phyloP scores from a whole-genome alignment of 1,140 invertebrate genomes.

The Hormaphis cornu region DNA sequence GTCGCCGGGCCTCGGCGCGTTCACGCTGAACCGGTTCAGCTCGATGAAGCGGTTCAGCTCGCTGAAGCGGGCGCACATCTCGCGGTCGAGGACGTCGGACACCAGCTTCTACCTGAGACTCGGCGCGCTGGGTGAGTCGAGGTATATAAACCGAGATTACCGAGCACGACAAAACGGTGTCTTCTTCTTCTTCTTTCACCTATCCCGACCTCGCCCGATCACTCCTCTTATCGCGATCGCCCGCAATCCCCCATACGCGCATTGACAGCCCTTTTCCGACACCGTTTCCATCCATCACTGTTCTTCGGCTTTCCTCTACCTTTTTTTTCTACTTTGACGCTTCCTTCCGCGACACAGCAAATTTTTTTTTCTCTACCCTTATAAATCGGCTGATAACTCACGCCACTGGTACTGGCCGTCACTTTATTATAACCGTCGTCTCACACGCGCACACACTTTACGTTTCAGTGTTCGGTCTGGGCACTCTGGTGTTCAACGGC shows the following conservation, averaged over 20 bases:
- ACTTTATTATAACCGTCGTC: neutral
- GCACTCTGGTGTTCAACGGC: constrained; percentile 56
- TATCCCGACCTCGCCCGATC: no score
- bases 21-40: constrained; percentile 47
- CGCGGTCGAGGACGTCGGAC: constrained; percentile 46
- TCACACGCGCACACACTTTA: no score
- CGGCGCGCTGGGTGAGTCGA: constrained; percentile 53
- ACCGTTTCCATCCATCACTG: no score
- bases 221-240: no score
- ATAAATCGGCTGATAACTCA: neutral
- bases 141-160: no score
- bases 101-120: constrained; percentile 58
- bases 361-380: neutral
- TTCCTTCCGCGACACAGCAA: no score
- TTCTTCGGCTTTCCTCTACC: no score
- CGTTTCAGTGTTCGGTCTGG: constrained; percentile 54
- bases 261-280: no score
- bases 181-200: no score
- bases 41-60: constrained; percentile 52
- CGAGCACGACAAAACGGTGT: no score
- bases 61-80: constrained; percentile 50
- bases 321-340: no score
- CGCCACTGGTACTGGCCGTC: neutral
- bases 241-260: no score
- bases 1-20: constrained; percentile 45